phyloP scores from a whole-genome alignment of 2,113 vertebrate species.

The Eptatretus burgeri region DNA sequence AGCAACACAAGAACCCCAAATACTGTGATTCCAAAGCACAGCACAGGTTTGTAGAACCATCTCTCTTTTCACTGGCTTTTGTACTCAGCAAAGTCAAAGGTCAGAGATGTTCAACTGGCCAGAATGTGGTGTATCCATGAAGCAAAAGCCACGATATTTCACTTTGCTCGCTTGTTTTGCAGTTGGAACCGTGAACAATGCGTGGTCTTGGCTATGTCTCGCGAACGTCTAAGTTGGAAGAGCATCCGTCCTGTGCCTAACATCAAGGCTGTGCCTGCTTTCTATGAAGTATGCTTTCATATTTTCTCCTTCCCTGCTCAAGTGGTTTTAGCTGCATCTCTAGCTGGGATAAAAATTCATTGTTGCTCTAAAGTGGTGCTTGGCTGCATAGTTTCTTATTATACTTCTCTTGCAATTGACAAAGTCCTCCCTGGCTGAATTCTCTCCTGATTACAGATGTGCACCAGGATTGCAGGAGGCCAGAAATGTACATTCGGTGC shows the following conservation, averaged over 20 bases:
- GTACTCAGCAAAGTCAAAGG: too few relatives aligned
- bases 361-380: too few relatives aligned
- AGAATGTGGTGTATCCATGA: neutral
- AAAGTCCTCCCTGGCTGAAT: too few relatives aligned
- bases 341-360: too few relatives aligned
- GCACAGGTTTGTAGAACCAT: slow-evolving; percentile 17
- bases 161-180: slow-evolving; percentile 3
- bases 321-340: too few relatives aligned
- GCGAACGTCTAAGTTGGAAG: slow-evolving; percentile 59
- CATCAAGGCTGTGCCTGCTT: slow-evolving; percentile 37
- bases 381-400: too few relatives aligned
- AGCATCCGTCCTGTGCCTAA: slow-evolving; percentile 51
- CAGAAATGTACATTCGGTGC: slow-evolving; percentile 52
- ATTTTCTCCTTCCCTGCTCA: too few relatives aligned
- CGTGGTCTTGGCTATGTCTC: slow-evolving; percentile 49
- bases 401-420: too few relatives aligned
- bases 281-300: slow-evolving; percentile 36
- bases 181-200: slow-evolving; percentile 69
- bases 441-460: slow-evolving; percentile 27
- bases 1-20: slow-evolving; percentile 49
- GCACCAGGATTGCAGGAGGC: slow-evolving; percentile 42
- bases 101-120: too few relatives aligned
- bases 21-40: slow-evolving; percentile 58
- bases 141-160: neutral
- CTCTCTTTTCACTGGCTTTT: too few relatives aligned